Conservation (phyloP, 2,797 vertebrate species). For the Xenentodon cancila region DNA sequence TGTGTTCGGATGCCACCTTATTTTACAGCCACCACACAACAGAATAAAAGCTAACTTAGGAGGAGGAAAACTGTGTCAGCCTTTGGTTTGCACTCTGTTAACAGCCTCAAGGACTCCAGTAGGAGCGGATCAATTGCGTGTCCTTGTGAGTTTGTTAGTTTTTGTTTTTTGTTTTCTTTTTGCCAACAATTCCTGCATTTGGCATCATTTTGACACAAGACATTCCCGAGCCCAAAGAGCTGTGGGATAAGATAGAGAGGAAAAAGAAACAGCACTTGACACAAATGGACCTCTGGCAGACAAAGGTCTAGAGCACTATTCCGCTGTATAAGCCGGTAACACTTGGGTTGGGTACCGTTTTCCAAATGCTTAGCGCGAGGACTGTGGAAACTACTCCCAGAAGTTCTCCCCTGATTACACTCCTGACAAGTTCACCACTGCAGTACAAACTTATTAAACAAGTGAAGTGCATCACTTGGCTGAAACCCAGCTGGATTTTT, state of each 20-base stretch:
- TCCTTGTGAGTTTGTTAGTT: slow-evolving; percentile 8
- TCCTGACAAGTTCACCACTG: slow-evolving; percentile 55
- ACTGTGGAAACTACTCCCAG: slow-evolving; percentile 69
- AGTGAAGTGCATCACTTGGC: slow-evolving; percentile 5
- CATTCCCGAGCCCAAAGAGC: slow-evolving; percentile 68
- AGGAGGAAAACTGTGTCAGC: neutral
- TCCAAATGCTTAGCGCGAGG: slow-evolving; percentile 63
- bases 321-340: slow-evolving; percentile 67
- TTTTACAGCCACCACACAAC: slow-evolving; percentile 22
- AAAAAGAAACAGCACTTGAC: slow-evolving; percentile 75
- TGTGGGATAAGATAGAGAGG: slow-evolving; percentile 70
- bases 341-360: slow-evolving; percentile 69
- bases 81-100: slow-evolving; percentile 44
- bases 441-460: slow-evolving; percentile 31
- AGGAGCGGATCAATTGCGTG: slow-evolving; percentile 23
- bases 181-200: slow-evolving; percentile 58
- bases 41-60: slow-evolving; percentile 10
- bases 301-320: slow-evolving; percentile 58
- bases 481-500: neutral
- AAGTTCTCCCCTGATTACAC: slow-evolving; percentile 62
- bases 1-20: slow-evolving; percentile 24
- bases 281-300: slow-evolving; percentile 59
- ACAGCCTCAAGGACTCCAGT: slow-evolving; percentile 38
- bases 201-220: slow-evolving; percentile 63
- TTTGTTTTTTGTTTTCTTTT: slow-evolving; percentile 4